Evolutionary conservation across 2,797 vertebrate genomes (phyloP).

Genomic region (Pseudopleuronectes americanus): DNA sequence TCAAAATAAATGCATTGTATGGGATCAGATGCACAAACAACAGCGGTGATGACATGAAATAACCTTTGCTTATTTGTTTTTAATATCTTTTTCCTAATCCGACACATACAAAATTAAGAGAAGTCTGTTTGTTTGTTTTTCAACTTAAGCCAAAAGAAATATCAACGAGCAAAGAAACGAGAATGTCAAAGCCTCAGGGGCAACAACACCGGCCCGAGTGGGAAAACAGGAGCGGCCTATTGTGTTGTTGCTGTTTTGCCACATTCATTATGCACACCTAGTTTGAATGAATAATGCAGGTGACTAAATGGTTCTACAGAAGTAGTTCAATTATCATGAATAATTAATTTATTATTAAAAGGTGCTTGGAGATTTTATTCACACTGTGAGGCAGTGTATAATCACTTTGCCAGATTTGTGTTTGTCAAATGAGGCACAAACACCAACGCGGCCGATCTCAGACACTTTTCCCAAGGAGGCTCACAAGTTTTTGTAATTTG

Average conservation of each 20-base stretch:
- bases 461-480: neutral
- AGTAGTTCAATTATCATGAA: slow-evolving; percentile 79
- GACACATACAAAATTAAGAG: neutral
- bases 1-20: neutral
- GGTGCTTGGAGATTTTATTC: slow-evolving; percentile 68
- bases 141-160: slow-evolving; percentile 19
- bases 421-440: slow-evolving; percentile 31
- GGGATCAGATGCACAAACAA: neutral
- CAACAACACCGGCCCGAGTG: slow-evolving; percentile 36
- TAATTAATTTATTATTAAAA: slow-evolving; percentile 78
- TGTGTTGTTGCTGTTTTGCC: slow-evolving; percentile 57
- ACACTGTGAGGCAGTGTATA: slow-evolving; percentile 52
- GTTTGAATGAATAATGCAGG: slow-evolving; percentile 78
- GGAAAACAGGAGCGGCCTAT: slow-evolving; percentile 59
- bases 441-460: neutral
- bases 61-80: neutral
- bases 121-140: slow-evolving; percentile 6
- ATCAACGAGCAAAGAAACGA: slow-evolving; percentile 25
- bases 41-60: neutral
- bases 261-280: slow-evolving; percentile 78
- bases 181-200: slow-evolving; percentile 37
- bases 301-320: slow-evolving; percentile 77
- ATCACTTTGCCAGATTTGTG: slow-evolving; percentile 50
- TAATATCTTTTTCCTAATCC: neutral
- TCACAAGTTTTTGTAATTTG: neutral